Base-by-base conservation (phyloP, 2,113 vertebrate genomes). In the Condylura cristata region DNA sequence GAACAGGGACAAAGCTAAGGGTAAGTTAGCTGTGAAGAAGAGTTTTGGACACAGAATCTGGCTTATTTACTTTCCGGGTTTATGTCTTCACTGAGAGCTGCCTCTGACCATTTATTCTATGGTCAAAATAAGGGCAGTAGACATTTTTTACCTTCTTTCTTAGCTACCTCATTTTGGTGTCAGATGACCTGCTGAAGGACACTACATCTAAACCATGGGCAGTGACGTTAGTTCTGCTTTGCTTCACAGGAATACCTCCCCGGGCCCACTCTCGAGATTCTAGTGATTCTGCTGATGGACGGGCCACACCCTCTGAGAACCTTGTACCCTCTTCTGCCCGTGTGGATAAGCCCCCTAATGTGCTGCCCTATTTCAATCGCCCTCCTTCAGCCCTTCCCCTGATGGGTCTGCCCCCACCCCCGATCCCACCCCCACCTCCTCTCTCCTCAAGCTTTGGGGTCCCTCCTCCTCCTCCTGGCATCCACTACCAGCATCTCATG, bases 231-330 rank as follows among this genome's bases (percentile, higher is more conserved):
- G 26, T 68, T 95, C n/a, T 70, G 0, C 96, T 94, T 94, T 72
- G 0, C 89, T 63, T 96, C 48, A 5, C 96, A 99, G 99, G 99
- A 96, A 99, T 99, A 83, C 99, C 99, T 1, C 97, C 98, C 5
- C 98, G 99, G 68, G 97, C 98, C 61, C 98, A 98, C 95, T 98
- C 98, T 26, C 98, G 98, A 51, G 98, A 98, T 71, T 97, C 98
- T 0, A 83, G 97, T 10, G 99, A 99, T 8, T 97, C 97, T 0
- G 74, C 98, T 76, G 98, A 98, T 0, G 98, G 98, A 92, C 97
- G 98, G 46, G 97, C 98, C 14, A 98, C 98, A 0, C 98, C 98
- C 6, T 98, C 98, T 0, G 98, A 98, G 56, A 98, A 97, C 0
- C 97, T 97, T 5, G 88, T 98, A 34, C 97, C 98, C 2, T 98